Percentiles rank a stretch among this genome's conserved stretches.
These are phyloP conservation scores for Monochamus saltuarius DNA, from an alignment of 1,140 invertebrate species.

Conservation along the genomic window DNA sequence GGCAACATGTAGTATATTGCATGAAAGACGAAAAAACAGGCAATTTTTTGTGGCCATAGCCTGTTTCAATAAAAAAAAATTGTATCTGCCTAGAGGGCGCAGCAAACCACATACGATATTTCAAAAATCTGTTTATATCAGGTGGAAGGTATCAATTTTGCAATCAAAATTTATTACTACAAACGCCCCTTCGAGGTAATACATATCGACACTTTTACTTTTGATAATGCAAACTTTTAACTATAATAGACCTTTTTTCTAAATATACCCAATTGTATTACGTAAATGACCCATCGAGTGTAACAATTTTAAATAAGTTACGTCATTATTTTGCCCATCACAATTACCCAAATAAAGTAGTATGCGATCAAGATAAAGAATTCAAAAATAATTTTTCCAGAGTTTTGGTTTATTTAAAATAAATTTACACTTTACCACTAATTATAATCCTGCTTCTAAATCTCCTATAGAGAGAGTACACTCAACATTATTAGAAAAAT, in stretches of 20 bases:
- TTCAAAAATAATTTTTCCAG: too few species aligned
- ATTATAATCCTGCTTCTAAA: too few species aligned
- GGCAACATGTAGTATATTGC: too few species aligned
- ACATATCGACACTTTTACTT: slow-evolving; percentile 37
- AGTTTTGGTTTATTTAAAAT: not conserved
- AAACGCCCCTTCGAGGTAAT: slow-evolving; percentile 41
- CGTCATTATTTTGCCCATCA: not conserved
- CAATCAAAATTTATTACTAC: too few species aligned
- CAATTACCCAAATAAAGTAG: not conserved
- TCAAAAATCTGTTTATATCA: too few species aligned
- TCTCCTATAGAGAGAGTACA: not conserved
- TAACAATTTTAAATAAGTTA: not conserved
- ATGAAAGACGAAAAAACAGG: too few species aligned
- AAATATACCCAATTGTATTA: too few species aligned
- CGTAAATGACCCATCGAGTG: slow-evolving; percentile 4
- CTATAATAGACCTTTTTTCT: slow-evolving; percentile 38
- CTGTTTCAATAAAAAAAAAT: too few species aligned
- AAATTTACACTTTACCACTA: not conserved
- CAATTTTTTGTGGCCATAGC: too few species aligned
- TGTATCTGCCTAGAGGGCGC: too few species aligned
- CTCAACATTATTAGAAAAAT: not conserved
- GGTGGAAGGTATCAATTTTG: too few species aligned
- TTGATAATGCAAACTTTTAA: slow-evolving; percentile 33
- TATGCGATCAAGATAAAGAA: not conserved
- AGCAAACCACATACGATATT: too few species aligned